phyloP scores from a whole-genome alignment of 2,797 vertebrate species.

The Enteromius mattozi region DNA sequence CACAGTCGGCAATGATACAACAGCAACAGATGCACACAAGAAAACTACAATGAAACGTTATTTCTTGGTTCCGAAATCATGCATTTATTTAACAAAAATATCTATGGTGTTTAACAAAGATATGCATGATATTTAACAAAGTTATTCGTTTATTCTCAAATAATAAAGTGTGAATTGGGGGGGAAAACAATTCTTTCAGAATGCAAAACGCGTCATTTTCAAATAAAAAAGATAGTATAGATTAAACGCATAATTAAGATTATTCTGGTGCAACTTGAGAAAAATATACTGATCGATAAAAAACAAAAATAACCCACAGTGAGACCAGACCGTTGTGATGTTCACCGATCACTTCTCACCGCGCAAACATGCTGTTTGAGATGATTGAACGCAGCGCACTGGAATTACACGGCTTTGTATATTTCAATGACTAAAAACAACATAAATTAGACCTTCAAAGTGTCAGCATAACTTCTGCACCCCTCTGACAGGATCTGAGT shows the following conservation, averaged over 20 bases:
- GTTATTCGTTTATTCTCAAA: not conserved
- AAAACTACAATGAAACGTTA: not conserved
- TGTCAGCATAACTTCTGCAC: not conserved
- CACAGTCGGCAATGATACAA: too few relatives aligned
- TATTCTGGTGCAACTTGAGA: accelerated
- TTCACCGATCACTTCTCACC: not conserved
- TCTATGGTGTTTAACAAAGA: not conserved
- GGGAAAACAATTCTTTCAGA: not conserved
- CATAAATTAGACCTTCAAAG: not conserved
- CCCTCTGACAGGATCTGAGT: not conserved
- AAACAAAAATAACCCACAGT: not conserved
- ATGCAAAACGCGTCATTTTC: not conserved
- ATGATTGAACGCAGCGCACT: not conserved
- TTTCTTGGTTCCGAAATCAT: not conserved
- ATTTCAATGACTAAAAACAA: not conserved
- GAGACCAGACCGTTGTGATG: not conserved
- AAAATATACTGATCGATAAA: not conserved
- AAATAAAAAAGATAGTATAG: not conserved
- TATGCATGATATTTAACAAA: not conserved
- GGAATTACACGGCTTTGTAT: not conserved
- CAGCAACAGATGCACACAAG: not conserved
- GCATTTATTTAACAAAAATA: not conserved
- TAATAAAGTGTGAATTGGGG: not conserved
- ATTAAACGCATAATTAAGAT: not conserved
- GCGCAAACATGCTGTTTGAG: not conserved